These are phyloP conservation scores for Pelobates cultripes DNA, from an alignment of 2,797 vertebrate genomes.

Conservation along the genomic window DNA sequence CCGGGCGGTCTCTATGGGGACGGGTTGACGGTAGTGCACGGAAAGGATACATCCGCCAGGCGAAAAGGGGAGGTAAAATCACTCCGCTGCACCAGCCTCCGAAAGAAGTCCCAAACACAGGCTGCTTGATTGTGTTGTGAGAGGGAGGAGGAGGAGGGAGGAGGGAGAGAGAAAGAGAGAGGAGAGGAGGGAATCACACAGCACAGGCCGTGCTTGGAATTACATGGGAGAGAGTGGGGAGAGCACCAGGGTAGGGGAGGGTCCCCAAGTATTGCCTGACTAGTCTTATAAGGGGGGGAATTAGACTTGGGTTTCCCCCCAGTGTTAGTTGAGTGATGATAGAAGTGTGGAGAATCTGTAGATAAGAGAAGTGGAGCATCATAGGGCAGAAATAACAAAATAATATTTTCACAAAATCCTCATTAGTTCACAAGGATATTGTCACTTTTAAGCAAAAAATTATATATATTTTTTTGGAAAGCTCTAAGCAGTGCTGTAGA, in stretches of 20 bases:
- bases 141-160: not conserved
- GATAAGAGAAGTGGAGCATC: too few relatives aligned
- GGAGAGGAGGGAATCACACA: not conserved
- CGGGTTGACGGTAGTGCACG: slow-evolving; percentile 46
- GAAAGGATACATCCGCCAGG: slow-evolving; percentile 33
- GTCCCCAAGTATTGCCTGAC: not conserved
- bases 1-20: slow-evolving; percentile 55
- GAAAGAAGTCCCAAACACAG: slow-evolving; percentile 42
- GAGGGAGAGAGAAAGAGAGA: not conserved
- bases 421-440: too few relatives aligned
- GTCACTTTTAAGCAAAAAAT: too few relatives aligned
- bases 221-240: not conserved
- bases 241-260: not conserved
- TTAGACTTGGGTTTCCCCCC: too few relatives aligned
- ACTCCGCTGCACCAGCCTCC: slow-evolving; percentile 53
- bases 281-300: too few relatives aligned
- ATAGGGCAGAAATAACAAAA: too few relatives aligned
- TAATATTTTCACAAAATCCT: too few relatives aligned
- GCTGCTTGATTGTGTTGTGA: slow-evolving; percentile 3
- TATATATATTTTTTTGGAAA: too few relatives aligned
- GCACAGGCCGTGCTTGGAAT: not conserved
- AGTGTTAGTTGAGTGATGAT: too few relatives aligned
- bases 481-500: too few relatives aligned
- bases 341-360: too few relatives aligned
- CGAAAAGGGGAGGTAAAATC: not conserved